phyloP scores from a whole-genome alignment of 2,113 vertebrate species.

The Oceanodroma tethys region DNA sequence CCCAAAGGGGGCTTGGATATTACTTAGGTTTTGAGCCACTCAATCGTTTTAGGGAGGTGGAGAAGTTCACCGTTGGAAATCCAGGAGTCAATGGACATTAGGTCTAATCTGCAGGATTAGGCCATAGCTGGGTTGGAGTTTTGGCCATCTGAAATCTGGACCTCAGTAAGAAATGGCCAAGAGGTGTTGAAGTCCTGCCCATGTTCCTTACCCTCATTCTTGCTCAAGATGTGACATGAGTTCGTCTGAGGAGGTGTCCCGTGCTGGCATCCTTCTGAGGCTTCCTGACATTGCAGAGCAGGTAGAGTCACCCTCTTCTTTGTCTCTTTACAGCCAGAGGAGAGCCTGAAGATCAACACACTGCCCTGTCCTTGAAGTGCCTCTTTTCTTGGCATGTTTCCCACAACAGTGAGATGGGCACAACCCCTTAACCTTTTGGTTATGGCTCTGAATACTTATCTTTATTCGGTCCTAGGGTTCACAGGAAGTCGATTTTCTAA shows the following conservation, averaged over 20 bases:
- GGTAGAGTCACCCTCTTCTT: background rate
- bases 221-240: background rate
- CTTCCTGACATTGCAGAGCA: background rate
- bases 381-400: background rate
- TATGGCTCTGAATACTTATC: constrained; percentile 37
- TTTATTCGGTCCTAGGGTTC: constrained; percentile 12
- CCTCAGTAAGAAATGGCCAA: background rate
- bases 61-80: background rate
- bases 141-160: background rate
- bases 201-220: background rate
- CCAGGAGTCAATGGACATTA: background rate
- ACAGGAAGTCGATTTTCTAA: constrained; percentile 70
- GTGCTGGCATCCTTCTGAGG: background rate
- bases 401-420: background rate
- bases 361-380: background rate
- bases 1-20: background rate
- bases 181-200: background rate
- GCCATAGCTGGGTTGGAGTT: background rate
- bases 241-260: background rate
- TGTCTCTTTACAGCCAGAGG: background rate
- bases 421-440: constrained; percentile 40
- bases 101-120: background rate
- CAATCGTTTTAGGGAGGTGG: background rate
- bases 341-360: background rate
- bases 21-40: background rate